phyloP scores from a whole-genome alignment of 2,888 invertebrate genomes.

The Rhorus exstirpatorius region DNA sequence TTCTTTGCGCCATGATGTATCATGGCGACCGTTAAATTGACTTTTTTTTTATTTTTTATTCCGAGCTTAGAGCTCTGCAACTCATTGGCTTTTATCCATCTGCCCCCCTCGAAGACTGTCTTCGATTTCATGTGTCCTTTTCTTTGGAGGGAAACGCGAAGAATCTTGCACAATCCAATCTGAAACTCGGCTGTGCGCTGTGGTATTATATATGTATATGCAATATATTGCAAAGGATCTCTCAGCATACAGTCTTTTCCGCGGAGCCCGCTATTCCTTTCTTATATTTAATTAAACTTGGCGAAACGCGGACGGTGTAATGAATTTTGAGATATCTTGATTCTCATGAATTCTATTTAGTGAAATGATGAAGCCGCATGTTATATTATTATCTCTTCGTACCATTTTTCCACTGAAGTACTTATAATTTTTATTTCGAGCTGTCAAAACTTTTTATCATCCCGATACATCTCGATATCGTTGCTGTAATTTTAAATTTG shows the following conservation, averaged over 20 bases:
- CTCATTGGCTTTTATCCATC: background rate
- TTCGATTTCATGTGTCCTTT: background rate
- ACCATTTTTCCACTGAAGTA: background rate
- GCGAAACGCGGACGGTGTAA: constrained; percentile 78
- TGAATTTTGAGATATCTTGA: constrained; percentile 79
- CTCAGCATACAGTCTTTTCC: constrained; percentile 31
- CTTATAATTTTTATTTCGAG: background rate
- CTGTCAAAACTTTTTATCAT: background rate
- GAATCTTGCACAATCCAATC: constrained; percentile 15
- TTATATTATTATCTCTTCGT: constrained; percentile 4
- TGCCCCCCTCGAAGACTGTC: background rate
- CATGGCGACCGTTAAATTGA: background rate
- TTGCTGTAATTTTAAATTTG: background rate
- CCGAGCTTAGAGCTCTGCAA: background rate
- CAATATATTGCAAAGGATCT: constrained; percentile 8
- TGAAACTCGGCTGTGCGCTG: constrained; percentile 3
- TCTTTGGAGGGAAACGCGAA: background rate
- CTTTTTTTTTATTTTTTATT: background rate
- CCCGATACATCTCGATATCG: background rate
- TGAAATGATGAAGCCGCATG: background rate
- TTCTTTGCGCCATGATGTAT: background rate
- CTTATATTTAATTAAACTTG: constrained; percentile 81
- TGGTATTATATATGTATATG: background rate
- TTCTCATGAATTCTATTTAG: background rate
- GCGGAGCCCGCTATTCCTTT: constrained; percentile 72